Base-by-base conservation (phyloP, 2,797 vertebrate genomes). In the Poeciliopsis infans region DNA sequence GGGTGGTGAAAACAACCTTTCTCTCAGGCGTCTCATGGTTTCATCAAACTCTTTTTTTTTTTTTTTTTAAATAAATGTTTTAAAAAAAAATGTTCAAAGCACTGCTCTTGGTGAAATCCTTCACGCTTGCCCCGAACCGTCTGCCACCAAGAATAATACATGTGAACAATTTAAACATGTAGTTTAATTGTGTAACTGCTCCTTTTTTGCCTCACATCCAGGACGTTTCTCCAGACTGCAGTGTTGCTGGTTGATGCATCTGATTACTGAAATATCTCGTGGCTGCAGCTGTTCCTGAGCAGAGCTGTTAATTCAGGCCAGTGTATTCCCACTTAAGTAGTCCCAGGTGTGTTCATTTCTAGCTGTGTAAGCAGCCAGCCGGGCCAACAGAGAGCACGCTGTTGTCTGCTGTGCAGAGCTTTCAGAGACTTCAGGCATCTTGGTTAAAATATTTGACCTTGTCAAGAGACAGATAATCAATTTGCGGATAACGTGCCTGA, bases 181-280 rank as follows among this genome's bases (percentile, higher is more conserved):
- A 41, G 57, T 77, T 79, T 43, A 83, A 81, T 31, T 23, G 57
- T 74, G 74, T 39, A 5, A 74, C 74, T 85, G 83, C 85, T 55
- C 7, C 57, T 59, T 70, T 86, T 10, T 88, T 91, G 89, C 87
- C 75, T 78, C 49, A 7, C 76, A 31, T 85, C 83, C 86, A 85
- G 86, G 72, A 80, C 69, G 80, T 91, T 91, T 87, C 89, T 88
- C 83, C 82, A 88, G 90, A 84, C 78, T 91, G 88, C 83, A 28
- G 57, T 86, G 91, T 94, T 93, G 92, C 91, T 83, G 86, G 80
- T 89, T 77, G 85, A 92, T 89, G 87, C 91, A 92, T 90, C 88
- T 93, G 94, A 94, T 95, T 93, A 94, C 93, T 91, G 91, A 94
- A 95, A 95, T 93, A 94, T 93, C 91, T 94, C 88, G 75, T 88